These are phyloP conservation scores for Hapalemur alaotrensis DNA, from an alignment of 2,797 vertebrate genomes.

Conservation along the genomic window DNA sequence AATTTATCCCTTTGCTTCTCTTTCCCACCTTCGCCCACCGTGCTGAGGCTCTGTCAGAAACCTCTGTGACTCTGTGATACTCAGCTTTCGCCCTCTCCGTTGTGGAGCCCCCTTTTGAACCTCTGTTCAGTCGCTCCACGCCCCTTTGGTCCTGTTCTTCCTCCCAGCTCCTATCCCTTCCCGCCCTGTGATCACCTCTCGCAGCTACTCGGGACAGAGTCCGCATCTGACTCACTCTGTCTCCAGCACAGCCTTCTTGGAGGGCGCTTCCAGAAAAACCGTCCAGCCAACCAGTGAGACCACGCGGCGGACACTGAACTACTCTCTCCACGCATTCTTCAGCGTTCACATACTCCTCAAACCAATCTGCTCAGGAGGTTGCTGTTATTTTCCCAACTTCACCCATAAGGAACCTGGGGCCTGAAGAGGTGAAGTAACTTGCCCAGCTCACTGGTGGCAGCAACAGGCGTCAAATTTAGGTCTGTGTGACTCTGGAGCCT, in stretches of 20 bases:
- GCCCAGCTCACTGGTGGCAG: background rate
- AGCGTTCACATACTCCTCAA: background rate
- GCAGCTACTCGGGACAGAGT: background rate
- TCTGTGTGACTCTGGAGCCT: background rate
- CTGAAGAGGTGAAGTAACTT: background rate
- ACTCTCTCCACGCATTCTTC: background rate
- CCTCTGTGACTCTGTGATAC: background rate
- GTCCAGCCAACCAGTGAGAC: background rate
- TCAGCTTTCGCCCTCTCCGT: background rate
- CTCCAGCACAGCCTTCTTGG: background rate
- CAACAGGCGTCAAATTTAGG: background rate
- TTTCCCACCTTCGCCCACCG: background rate
- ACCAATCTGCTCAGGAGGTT: background rate
- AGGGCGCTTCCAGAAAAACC: background rate
- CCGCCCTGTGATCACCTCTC: background rate
- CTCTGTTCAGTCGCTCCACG: background rate
- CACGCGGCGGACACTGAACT: background rate
- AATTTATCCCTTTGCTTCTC: background rate
- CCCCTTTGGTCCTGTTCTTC: background rate
- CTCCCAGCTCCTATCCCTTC: background rate
- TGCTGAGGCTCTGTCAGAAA: background rate
- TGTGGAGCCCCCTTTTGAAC: background rate
- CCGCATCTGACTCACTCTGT: background rate
- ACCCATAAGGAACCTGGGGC: background rate
- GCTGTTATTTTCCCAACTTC: background rate